Evolutionary conservation across 1,140 invertebrate species (phyloP), one percentile per base, ranked within the genome.

Genomic region (Megathymus violae): DNA sequence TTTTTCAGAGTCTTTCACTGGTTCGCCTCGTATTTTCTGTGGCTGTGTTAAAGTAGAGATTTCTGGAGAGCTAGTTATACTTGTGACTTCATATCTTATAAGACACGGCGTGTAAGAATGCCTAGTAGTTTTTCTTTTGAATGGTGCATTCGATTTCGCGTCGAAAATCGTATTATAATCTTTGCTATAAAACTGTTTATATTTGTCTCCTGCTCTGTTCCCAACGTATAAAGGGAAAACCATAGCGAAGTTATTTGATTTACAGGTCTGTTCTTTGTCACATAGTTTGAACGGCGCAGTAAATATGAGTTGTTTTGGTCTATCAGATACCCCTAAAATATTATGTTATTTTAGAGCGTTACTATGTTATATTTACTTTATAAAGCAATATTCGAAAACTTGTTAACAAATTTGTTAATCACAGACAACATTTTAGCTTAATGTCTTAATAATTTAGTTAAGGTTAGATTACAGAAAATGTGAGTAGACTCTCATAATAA

Each of bases 241-340:
- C 54, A 86, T 71, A 6, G 41, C 27, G 19, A 74, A 74, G 16
- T 77, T 76, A 3, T 25, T 60, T 1, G 67, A 52, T 9, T 34
- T 64, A 7, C 27, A 44, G 4, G 71, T 69, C 59, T 80, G 84
- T 15, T 58, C 64, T 61, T 77, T 78, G 5, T 69, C 64, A 54
- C 85, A 88, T 38, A 88, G 43, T 56, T 60, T 76, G 69, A 76
- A 84, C 7, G 85, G 85, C 22, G 85, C 83, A 14, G 82, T 88
- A 54, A 88, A 88, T 19, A 78, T 48, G 16, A 88, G 62, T 17
- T 69, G 34, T 50, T 64, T 69, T 1, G 78, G 74, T 27, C 14
- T 69, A 11, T 60, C 38, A 15, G 51, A 25, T 31, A 67, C 51
- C 34, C 65, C 81, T 86, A 82, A 67, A 83, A 85, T 66, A 27